Evolutionary conservation across 2,113 vertebrate species (phyloP).

Genomic region (Dipodomys stephensi): DNA sequence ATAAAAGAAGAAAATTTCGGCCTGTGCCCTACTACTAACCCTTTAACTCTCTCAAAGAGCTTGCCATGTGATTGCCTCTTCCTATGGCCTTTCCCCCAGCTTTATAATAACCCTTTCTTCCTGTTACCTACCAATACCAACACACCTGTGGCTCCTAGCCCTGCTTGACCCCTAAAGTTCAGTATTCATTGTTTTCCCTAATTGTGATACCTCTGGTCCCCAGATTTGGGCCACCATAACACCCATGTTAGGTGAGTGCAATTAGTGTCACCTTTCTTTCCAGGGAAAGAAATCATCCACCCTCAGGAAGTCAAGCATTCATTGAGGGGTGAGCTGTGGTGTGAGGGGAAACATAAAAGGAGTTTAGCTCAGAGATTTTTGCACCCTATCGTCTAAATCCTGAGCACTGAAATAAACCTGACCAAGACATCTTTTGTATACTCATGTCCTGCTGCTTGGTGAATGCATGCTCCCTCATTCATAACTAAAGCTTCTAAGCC

Average conservation of each 20-base stretch:
- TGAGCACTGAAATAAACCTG: not conserved
- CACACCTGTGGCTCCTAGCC: not conserved
- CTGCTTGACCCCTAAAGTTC: not conserved
- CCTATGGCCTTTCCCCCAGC: not conserved
- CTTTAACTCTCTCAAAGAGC: not conserved
- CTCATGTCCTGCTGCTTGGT: not conserved
- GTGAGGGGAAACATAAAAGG: not conserved
- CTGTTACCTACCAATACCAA: not conserved
- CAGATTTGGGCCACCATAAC: not conserved
- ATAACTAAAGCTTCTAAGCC: conserved; percentile 48
- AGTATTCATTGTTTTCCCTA: not conserved
- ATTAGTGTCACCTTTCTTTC: not conserved
- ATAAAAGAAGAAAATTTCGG: too few species aligned
- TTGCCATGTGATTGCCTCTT: not conserved
- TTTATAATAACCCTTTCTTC: not conserved
- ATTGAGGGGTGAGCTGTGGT: not conserved
- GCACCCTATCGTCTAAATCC: not conserved
- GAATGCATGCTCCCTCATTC: not conserved
- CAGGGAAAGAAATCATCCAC: not conserved
- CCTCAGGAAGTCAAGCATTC: not conserved
- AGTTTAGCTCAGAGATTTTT: not conserved
- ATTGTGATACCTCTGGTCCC: not conserved
- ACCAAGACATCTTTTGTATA: conserved; percentile 38
- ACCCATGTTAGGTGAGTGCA: not conserved
- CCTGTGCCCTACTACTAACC: not conserved